phyloP scores from a whole-genome alignment of 2,888 invertebrate genomes.

The Drosophila flavopinicola region DNA sequence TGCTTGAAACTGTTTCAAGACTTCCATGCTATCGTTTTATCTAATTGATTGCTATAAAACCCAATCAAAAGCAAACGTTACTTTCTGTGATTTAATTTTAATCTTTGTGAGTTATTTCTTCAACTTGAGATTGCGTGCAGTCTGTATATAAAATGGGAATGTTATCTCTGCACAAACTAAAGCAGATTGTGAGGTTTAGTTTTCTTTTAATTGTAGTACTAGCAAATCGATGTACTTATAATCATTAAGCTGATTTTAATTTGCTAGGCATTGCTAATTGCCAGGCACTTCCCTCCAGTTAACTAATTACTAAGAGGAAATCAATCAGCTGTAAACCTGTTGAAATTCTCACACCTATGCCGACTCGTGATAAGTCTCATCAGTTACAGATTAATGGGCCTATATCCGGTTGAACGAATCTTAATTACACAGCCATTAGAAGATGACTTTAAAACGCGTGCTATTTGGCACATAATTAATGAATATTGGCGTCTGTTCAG shows the following conservation, averaged over 20 bases:
- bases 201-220: conserved; percentile 2
- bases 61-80: background rate
- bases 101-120: background rate
- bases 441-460: conserved; percentile 47
- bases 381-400: conserved; percentile 57
- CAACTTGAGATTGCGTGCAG: conserved; percentile 3
- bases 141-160: background rate
- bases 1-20: too few relatives aligned
- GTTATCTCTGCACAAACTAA: background rate
- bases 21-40: too few relatives aligned
- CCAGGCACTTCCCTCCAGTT: conserved; percentile 14
- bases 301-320: conserved; percentile 39
- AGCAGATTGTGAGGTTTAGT: background rate
- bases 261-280: conserved; percentile 25
- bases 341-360: conserved; percentile 22
- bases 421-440: conserved; percentile 66
- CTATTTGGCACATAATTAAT: conserved; percentile 66
- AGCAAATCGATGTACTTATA: background rate
- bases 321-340: conserved; percentile 53
- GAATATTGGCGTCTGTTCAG: conserved; percentile 33
- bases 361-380: conserved; percentile 12
- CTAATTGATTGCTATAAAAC: background rate
- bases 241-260: conserved; percentile 1
- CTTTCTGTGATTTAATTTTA: background rate
- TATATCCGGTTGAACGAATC: conserved; percentile 74